phyloP scores from a whole-genome alignment of 2,888 invertebrate species.

The Tetropium fuscum region DNA sequence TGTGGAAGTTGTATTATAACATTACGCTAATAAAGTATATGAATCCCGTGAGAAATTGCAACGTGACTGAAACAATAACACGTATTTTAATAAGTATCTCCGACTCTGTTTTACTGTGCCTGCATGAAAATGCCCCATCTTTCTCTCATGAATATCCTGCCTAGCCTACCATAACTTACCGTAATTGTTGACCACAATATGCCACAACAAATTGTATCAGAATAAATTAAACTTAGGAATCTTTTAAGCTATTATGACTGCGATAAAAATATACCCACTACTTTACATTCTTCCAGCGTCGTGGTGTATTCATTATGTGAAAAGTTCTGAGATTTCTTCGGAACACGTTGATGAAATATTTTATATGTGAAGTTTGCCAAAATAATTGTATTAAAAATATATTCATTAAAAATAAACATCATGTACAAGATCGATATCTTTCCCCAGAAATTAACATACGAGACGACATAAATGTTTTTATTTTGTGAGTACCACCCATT shows the following conservation, averaged over 20 bases:
- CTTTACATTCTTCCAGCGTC: conserved; percentile 27
- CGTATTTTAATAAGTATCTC: conserved; percentile 65
- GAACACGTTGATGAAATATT: conserved; percentile 24
- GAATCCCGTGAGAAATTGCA: conserved; percentile 66
- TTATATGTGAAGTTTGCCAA: conserved; percentile 23
- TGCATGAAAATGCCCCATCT: too few species aligned
- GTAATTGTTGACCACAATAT: conserved; percentile 60
- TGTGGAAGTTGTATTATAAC: conserved; percentile 51
- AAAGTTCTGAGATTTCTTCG: conserved; percentile 21
- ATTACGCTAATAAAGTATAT: conserved; percentile 59
- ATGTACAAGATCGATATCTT: conserved; percentile 25
- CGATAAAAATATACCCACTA: conserved; percentile 30
- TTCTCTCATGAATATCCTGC: conserved; percentile 46
- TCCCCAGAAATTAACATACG: too few species aligned
- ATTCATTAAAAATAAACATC: conserved; percentile 27
- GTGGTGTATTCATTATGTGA: conserved; percentile 25
- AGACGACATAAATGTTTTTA: too few species aligned
- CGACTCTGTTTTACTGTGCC: conserved; percentile 55
- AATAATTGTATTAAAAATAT: conserved; percentile 26
- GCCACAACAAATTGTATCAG: conserved; percentile 58
- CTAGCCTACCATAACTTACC: conserved; percentile 58
- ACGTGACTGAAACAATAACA: conserved; percentile 67
- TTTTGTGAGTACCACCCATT: too few species aligned
- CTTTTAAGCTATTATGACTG: conserved; percentile 40
- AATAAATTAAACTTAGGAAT: conserved; percentile 48